phyloP scores from a whole-genome alignment of 2,888 invertebrate genomes.

The Aporophyla lueneburgensis region DNA sequence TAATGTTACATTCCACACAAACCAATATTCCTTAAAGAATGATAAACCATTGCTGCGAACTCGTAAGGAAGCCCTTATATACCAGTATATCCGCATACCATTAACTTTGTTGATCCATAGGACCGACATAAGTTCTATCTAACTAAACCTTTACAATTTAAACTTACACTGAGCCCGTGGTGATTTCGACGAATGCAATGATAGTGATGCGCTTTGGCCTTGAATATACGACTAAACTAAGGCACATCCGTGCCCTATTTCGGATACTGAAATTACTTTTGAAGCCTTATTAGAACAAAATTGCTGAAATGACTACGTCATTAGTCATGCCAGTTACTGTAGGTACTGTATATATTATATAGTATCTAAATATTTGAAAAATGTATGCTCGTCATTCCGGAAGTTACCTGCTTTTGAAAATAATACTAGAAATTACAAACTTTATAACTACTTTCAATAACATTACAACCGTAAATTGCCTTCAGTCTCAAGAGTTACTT shows the following conservation, averaged over 20 bases:
- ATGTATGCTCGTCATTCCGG: not conserved
- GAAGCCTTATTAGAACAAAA: not conserved
- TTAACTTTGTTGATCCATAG: conserved; percentile 41
- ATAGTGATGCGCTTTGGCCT: conserved; percentile 27
- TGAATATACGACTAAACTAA: conserved; percentile 3
- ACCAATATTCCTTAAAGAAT: conserved; percentile 2
- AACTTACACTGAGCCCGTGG: conserved; percentile 53
- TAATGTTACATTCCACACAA: not conserved
- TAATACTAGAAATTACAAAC: not conserved
- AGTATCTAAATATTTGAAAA: not conserved
- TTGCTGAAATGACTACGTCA: not conserved
- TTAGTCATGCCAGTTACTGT: not conserved
- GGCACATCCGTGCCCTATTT: not conserved
- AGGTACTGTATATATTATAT: not conserved
- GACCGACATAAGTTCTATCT: conserved; percentile 46
- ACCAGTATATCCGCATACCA: conserved; percentile 29
- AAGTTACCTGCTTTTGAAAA: not conserved
- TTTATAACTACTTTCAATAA: conserved; percentile 12
- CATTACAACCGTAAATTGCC: conserved; percentile 1
- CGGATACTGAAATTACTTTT: not conserved
- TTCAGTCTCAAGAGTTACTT: not conserved
- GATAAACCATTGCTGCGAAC: conserved; percentile 30
- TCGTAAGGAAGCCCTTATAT: conserved; percentile 26
- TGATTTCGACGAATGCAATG: conserved; percentile 51
- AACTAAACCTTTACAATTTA: conserved; percentile 62